These are phyloP conservation scores for Mimas tiliae DNA, from an alignment of 2,888 invertebrate species.

Conservation along the genomic window DNA sequence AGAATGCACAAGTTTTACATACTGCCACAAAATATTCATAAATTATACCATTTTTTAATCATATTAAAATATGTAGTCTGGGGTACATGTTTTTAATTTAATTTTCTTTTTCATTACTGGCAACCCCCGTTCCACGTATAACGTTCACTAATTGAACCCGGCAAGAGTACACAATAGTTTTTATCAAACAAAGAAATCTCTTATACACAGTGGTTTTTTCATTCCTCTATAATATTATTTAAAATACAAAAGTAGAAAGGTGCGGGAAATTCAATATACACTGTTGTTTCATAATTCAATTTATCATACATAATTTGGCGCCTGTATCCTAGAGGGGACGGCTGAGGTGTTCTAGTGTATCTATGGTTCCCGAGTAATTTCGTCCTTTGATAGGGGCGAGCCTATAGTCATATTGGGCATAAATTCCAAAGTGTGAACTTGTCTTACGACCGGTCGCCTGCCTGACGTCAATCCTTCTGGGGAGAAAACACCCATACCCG, in stretches of 20 bases:
- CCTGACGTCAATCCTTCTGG: no score
- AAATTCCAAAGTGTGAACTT: no score
- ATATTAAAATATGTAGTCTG: slow-evolving; percentile 8
- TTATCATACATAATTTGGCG: background rate
- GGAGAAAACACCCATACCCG: no score
- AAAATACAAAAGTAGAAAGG: background rate
- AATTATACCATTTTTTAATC: background rate
- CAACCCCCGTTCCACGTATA: slow-evolving; percentile 48
- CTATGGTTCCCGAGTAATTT: no score
- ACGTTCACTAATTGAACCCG: slow-evolving; percentile 58
- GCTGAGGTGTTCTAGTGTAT: no score
- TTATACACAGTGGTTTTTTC: slow-evolving; percentile 23
- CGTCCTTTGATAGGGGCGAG: no score
- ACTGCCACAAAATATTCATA: background rate
- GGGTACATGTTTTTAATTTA: slow-evolving; percentile 12
- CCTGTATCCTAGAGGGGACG: no score
- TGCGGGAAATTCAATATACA: background rate
- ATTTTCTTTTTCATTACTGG: slow-evolving; percentile 24
- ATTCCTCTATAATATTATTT: background rate
- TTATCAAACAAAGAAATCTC: slow-evolving; percentile 44
- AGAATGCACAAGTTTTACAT: background rate
- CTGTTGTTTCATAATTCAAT: background rate
- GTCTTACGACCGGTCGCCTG: no score
- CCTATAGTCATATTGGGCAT: no score
- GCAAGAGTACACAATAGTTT: slow-evolving; percentile 52